Evolutionary conservation across 2,797 vertebrate genomes (phyloP), one percentile per base, ranked within the genome.

Genomic region (Coregonus sp.): DNA sequence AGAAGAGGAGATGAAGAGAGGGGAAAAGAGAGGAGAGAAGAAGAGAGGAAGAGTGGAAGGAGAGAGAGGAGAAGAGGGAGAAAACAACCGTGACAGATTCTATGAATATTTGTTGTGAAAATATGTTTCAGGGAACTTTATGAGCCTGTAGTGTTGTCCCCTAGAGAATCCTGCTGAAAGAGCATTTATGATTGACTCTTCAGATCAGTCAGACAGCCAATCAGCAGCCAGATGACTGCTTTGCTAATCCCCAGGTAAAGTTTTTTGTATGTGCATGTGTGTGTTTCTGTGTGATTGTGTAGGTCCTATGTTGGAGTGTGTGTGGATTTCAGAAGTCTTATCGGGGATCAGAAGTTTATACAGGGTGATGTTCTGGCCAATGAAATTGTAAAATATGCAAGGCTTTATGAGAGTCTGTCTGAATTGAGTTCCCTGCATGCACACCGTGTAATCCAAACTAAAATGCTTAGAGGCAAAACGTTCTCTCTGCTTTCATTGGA

Each of bases 381-480:
- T 54, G 12, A 65, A 65, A 50, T 16, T 51, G 73, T 56, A 67
- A 79, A 75, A 80, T 63, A 63, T 67, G 47, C 65, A 74, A 76
- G 73, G 33, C 74, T 73, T 72, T 71, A 56, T 75, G 76, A 51
- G 68, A 75, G 63, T 75, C 72, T 70, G 25, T 75, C 29, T 67
- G 4, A 78, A 20, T 59, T 18, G 31, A 54, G 29, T 75, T 80
- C 79, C 59, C 68, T 50, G 74, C 40, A 73, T 47, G 86, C 33
- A 72, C 33, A 59, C 51, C 56, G 3, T 61, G 67, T 65, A 80
- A 74, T 74, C 31, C 78, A 80, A 75, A 82, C 54, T 35, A 76
- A 83, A 84, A 71, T 69, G 77, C 78, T 82, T 35, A 0, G 75
- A 82, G 74, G 80, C 15, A 66, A 81, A 82, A 82, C 78, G 52